Conservation (phyloP, 2,113 vertebrate genomes). For the Calyptomena viridis region DNA sequence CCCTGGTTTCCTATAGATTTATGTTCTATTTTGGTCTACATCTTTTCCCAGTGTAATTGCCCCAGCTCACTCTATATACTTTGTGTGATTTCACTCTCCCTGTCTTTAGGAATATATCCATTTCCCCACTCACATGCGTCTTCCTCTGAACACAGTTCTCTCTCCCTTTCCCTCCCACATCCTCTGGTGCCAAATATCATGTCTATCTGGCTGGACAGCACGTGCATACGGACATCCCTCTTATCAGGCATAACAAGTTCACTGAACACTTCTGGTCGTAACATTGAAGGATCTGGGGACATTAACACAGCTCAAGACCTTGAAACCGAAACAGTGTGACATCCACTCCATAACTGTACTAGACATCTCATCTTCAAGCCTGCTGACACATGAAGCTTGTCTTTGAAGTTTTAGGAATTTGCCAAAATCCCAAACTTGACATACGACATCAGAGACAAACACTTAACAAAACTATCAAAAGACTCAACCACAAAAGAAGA, state of each 20-base stretch:
- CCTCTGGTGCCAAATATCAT: background rate
- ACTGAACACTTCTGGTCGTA: background rate
- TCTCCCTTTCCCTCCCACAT: background rate
- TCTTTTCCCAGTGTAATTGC: background rate
- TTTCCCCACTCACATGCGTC: background rate
- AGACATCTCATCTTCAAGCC: background rate
- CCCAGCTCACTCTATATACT: background rate
- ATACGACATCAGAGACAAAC: background rate
- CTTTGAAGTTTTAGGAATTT: conserved; percentile 14
- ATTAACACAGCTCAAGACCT: background rate
- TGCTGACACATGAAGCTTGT: background rate
- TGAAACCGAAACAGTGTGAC: background rate
- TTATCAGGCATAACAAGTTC: background rate
- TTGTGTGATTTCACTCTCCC: background rate
- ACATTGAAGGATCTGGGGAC: background rate
- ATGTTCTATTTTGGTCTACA: background rate
- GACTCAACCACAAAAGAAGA: background rate
- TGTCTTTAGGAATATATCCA: background rate
- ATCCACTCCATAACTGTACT: background rate
- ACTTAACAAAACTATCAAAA: background rate
- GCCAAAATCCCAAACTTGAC: background rate
- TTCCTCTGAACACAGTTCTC: background rate
- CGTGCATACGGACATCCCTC: background rate
- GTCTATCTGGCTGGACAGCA: background rate
- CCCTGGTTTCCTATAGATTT: background rate